Conservation (phyloP, 1,140 invertebrate species). For the Pogonomyrmex californicus region DNA sequence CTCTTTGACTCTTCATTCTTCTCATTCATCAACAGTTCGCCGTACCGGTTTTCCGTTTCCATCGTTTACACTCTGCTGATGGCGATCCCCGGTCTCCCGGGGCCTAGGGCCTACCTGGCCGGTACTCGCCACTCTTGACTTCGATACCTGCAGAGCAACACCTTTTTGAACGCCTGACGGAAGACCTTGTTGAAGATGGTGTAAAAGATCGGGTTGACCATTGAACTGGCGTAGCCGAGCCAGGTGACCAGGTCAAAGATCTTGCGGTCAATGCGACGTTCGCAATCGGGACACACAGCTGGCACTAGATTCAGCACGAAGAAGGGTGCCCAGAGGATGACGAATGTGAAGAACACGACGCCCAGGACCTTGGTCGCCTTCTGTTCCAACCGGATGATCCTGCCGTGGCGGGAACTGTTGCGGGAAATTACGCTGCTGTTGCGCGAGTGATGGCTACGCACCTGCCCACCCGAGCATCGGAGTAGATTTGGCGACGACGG, state of each 20-base stretch:
- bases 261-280: slow-evolving; percentile 91
- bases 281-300: slow-evolving; percentile 92
- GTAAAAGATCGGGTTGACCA: slow-evolving; percentile 98
- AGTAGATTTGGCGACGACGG: slow-evolving; percentile 86
- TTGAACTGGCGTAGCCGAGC: slow-evolving; percentile 97
- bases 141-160: slow-evolving; percentile 90
- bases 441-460: slow-evolving; percentile 90
- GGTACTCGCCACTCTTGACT: slow-evolving; percentile 78
- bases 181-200: slow-evolving; percentile 98
- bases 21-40: not conserved
- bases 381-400: slow-evolving; percentile 94
- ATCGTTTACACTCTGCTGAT: slow-evolving; percentile 72
- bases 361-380: slow-evolving; percentile 98
- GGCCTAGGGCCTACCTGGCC: slow-evolving; percentile 78
- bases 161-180: slow-evolving; percentile 95
- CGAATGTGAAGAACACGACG: slow-evolving; percentile 97
- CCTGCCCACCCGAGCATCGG: slow-evolving; percentile 80
- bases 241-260: slow-evolving; percentile 95
- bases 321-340: slow-evolving; percentile 97
- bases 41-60: not conserved
- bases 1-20: not conserved
- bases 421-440: slow-evolving; percentile 93
- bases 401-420: slow-evolving; percentile 93
- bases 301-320: slow-evolving; percentile 95
- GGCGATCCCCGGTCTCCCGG: slow-evolving; percentile 76